These are phyloP conservation scores for Neoarius graeffei DNA, from an alignment of 2,113 vertebrate species.

Conservation along the genomic window DNA sequence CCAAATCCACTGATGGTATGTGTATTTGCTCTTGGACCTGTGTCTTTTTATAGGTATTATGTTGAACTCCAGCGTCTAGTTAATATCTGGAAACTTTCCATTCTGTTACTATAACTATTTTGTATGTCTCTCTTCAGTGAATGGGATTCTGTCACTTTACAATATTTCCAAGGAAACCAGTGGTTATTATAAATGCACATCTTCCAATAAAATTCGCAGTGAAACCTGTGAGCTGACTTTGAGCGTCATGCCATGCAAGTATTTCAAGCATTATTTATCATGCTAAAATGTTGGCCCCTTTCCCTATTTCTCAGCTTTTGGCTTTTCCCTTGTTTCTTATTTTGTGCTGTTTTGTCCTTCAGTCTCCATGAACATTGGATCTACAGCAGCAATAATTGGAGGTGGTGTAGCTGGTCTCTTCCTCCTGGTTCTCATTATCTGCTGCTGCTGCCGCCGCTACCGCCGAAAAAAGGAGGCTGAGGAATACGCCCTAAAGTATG, in stretches of 20 bases:
- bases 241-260: conserved; percentile 77
- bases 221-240: conserved; percentile 82
- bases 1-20: conserved; percentile 62
- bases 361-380: conserved; percentile 66
- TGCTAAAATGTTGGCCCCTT: neutral
- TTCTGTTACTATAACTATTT: neutral
- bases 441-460: conserved; percentile 64
- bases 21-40: neutral
- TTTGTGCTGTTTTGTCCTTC: neutral
- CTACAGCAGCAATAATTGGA: conserved; percentile 63
- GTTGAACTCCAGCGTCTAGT: neutral
- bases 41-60: neutral
- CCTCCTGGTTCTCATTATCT: conserved; percentile 42
- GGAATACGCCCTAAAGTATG: conserved; percentile 64
- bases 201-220: conserved; percentile 71
- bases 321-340: neutral
- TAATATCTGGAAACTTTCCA: neutral
- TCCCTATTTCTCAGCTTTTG: neutral
- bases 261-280: neutral
- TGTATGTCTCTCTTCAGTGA: conserved; percentile 56
- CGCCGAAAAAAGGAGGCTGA: conserved; percentile 53
- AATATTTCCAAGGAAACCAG: conserved; percentile 80
- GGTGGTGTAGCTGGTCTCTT: conserved; percentile 22
- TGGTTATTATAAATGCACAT: conserved; percentile 82
- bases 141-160: conserved; percentile 73